phyloP scores from a whole-genome alignment of 2,888 invertebrate genomes.

The Helleia helle region DNA sequence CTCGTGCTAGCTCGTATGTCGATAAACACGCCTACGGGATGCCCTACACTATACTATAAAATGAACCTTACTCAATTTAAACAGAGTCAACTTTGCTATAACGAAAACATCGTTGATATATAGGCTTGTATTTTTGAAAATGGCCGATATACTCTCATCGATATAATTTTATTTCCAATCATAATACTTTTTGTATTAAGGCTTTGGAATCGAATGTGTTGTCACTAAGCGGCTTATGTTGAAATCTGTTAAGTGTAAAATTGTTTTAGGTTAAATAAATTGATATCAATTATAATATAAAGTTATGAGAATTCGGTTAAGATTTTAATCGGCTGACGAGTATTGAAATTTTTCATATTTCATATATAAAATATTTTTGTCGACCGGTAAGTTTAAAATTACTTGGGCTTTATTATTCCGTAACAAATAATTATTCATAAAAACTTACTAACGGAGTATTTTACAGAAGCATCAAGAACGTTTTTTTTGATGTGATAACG shows the following conservation, averaged over 20 bases:
- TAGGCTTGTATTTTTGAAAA: constrained; percentile 31
- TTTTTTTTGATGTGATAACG: no score
- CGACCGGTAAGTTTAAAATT: no score
- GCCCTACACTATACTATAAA: constrained; percentile 18
- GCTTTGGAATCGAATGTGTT: neutral
- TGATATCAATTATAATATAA: no score
- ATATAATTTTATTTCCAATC: constrained; percentile 64
- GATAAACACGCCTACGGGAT: constrained; percentile 23
- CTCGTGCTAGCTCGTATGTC: constrained; percentile 38
- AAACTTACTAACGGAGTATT: no score
- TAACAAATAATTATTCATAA: no score
- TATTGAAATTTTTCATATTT: no score
- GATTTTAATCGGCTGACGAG: no score
- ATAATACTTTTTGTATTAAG: constrained; percentile 28
- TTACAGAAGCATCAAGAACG: no score
- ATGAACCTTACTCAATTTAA: constrained; percentile 18
- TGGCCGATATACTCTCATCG: constrained; percentile 53
- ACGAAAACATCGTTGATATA: neutral
- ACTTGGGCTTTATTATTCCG: no score
- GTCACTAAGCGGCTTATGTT: neutral
- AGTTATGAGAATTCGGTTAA: no score
- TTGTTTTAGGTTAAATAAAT: no score
- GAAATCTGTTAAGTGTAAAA: neutral
- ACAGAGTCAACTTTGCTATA: constrained; percentile 5
- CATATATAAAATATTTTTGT: no score